These are phyloP conservation scores for Ommatoiulus sabulosus DNA, from an alignment of 2,888 invertebrate species.

Conservation along the genomic window DNA sequence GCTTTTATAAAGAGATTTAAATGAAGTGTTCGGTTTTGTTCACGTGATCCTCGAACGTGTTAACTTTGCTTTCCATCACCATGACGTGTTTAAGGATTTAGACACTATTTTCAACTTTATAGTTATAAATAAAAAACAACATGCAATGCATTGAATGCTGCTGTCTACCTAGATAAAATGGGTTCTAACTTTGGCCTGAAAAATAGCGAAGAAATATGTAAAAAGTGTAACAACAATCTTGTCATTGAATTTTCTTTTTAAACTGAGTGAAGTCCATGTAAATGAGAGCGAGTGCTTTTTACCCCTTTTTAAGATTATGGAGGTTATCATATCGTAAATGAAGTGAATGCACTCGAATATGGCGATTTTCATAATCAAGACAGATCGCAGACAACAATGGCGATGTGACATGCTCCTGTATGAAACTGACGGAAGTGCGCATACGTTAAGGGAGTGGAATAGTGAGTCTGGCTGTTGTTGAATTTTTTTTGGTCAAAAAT, in stretches of 20 bases:
- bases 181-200: background rate
- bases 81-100: background rate
- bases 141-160: background rate
- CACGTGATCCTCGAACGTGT: background rate
- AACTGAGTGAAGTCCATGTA: background rate
- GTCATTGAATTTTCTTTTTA: background rate
- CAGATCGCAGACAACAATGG: background rate
- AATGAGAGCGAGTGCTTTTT: background rate
- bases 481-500: background rate
- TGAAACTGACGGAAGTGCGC: background rate
- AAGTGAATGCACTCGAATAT: background rate
- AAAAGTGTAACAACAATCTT: background rate
- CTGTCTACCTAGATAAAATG: background rate
- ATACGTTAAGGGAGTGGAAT: background rate
- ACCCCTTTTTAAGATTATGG: background rate
- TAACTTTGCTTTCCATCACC: background rate
- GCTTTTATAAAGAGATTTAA: too few species aligned
- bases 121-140: background rate
- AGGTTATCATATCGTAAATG: slow-evolving; percentile 5
- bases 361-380: background rate
- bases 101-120: background rate
- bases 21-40: background rate
- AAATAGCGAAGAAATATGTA: background rate
- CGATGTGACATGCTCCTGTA: background rate
- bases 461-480: background rate